phyloP scores from a whole-genome alignment of 2,113 vertebrate species.

The Andinoacara biseriatus region DNA sequence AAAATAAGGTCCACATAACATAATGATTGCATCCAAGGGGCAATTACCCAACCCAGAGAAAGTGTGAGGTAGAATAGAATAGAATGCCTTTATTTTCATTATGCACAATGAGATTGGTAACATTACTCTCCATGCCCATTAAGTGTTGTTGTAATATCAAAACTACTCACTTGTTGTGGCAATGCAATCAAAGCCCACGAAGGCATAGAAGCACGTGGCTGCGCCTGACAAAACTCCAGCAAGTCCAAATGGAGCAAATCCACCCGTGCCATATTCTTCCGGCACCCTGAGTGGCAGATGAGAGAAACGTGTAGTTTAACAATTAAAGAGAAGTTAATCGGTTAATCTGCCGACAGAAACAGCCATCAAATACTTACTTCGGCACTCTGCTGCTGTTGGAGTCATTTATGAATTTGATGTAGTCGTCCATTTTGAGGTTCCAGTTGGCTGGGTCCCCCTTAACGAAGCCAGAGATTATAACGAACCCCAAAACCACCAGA shows the following conservation, averaged over 20 bases:
- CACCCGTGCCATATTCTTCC: conserved; percentile 82
- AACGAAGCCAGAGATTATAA: conserved; percentile 90
- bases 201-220: conserved; percentile 97
- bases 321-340: neutral
- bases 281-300: conserved; percentile 34
- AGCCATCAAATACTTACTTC: conserved; percentile 32
- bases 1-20: neutral
- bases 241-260: conserved; percentile 91
- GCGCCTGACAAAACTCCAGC: conserved; percentile 87
- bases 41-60: neutral
- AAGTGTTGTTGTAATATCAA: neutral
- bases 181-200: conserved; percentile 98
- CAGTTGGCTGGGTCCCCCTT: conserved; percentile 90
- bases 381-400: conserved; percentile 38
- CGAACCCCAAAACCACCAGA: conserved; percentile 89
- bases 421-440: conserved; percentile 82
- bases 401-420: conserved; percentile 33
- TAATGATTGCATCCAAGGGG: neutral
- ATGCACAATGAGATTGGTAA: neutral
- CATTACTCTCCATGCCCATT: neutral
- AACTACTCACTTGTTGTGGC: conserved; percentile 91
- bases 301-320: neutral
- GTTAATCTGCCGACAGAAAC: neutral
- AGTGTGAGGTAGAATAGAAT: neutral
- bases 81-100: too few species aligned